A percentile compares a stretch with the other conserved stretches of the same genome.
Evolutionary conservation across 2,888 invertebrate genomes (phyloP).

Genomic region (Apodemia hepburni): DNA sequence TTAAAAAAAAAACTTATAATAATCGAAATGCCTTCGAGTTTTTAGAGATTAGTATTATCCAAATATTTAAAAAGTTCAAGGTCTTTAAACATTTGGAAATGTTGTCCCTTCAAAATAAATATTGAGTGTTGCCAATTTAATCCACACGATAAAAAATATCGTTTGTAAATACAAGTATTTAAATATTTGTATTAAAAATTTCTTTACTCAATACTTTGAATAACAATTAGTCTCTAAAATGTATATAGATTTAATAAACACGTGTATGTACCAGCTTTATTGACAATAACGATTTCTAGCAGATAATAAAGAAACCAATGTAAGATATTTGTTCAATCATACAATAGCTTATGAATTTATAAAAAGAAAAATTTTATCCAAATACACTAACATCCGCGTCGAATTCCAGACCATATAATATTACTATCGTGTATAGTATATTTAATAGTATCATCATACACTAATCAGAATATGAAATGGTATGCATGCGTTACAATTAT

Average conservation of each 20-base stretch:
- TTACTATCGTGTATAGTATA: too few species aligned
- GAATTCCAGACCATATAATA: too few species aligned
- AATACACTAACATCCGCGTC: too few species aligned
- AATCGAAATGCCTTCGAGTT: background rate
- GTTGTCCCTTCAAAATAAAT: background rate
- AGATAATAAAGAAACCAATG: background rate
- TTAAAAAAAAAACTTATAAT: background rate
- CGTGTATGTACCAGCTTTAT: background rate
- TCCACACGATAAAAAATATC: background rate
- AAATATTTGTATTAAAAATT: background rate
- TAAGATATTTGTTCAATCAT: too few species aligned
- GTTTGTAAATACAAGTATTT: background rate
- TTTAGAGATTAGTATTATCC: background rate
- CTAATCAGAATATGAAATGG: too few species aligned
- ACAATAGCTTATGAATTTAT: too few species aligned
- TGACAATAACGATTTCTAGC: background rate
- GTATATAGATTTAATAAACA: background rate
- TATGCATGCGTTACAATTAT: too few species aligned
- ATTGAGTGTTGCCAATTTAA: background rate
- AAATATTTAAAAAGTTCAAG: constrained; percentile 7
- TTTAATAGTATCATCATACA: too few species aligned
- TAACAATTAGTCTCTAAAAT: background rate
- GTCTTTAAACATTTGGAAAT: constrained; percentile 15
- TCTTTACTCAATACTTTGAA: background rate
- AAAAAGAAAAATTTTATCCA: too few species aligned